Percentiles rank a stretch among this genome's conserved stretches.
Conservation (phyloP, 2,888 invertebrate genomes). For the Lampropteryx suffumata region DNA sequence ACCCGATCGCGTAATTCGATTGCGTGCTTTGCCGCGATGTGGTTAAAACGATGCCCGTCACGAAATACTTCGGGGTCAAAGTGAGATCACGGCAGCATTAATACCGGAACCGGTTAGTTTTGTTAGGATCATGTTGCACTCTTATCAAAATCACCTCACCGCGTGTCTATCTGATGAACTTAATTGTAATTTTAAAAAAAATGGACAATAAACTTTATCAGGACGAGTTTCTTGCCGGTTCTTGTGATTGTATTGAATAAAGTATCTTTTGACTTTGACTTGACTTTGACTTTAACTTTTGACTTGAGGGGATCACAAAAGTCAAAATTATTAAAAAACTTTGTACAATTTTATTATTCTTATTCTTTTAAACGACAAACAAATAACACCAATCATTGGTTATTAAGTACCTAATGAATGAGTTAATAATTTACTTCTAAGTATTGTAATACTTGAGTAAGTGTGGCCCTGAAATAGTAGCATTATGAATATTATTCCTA, state of each 20-base stretch:
- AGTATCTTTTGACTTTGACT: too few species aligned
- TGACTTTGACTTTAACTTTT: too few species aligned
- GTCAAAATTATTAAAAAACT: too few species aligned
- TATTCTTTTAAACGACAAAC: too few species aligned
- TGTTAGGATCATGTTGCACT: constrained; percentile 40
- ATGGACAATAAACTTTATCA: too few species aligned
- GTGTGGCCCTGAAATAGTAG: constrained; percentile 23
- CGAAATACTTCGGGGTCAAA: constrained; percentile 62
- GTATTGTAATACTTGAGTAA: too few species aligned
- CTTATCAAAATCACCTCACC: constrained; percentile 26
- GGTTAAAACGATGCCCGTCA: constrained; percentile 57
- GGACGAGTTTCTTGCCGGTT: too few species aligned
- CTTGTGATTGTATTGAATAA: too few species aligned
- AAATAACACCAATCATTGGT: neutral
- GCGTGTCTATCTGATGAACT: neutral
- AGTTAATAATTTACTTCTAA: constrained; percentile 18
- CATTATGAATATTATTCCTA: constrained; percentile 24
- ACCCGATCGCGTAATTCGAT: constrained; percentile 60
- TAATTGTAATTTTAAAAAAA: neutral
- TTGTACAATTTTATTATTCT: too few species aligned
- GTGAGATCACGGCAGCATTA: constrained; percentile 53
- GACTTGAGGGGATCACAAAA: too few species aligned
- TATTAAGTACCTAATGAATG: constrained; percentile 18
- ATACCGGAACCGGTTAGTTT: constrained; percentile 56
- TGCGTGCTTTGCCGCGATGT: constrained; percentile 55